phyloP scores from a whole-genome alignment of 2,797 vertebrate genomes.

The Brachyalestes nurse region DNA sequence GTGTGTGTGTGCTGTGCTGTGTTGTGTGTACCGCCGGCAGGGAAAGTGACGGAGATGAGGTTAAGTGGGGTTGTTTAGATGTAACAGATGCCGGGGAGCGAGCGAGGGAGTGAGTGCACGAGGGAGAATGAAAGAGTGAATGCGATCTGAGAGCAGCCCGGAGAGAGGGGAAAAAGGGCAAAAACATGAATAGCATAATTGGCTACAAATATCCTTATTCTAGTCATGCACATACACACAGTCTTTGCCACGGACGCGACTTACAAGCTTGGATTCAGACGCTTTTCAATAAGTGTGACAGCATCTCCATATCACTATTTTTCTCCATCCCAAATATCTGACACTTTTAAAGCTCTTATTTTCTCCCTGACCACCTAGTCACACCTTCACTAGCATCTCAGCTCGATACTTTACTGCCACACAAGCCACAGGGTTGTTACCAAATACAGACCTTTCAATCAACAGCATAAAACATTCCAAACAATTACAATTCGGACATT shows the following conservation, averaged over 20 bases:
- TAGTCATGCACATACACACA: neutral
- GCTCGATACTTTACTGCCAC: neutral
- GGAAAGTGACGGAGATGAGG: conserved; percentile 70
- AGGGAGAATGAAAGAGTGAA: conserved; percentile 50
- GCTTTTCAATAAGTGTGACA: conserved; percentile 5
- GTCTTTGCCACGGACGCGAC: neutral
- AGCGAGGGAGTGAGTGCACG: conserved; percentile 67
- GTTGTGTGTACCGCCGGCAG: conserved; percentile 28
- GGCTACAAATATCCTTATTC: conserved; percentile 43
- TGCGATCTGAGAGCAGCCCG: conserved; percentile 45
- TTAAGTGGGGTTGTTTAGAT: conserved; percentile 83
- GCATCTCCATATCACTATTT: conserved; percentile 28
- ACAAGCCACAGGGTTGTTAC: neutral
- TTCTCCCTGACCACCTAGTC: neutral
- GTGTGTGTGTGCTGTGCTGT: conserved; percentile 11
- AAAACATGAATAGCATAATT: conserved; percentile 58
- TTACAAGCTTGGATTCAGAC: neutral
- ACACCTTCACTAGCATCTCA: neutral
- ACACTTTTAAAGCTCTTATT: neutral
- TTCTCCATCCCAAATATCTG: neutral
- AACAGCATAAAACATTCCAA: no score
- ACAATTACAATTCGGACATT: no score
- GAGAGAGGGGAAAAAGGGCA: conserved; percentile 38
- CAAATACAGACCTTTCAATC: neutral
- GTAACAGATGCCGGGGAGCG: conserved; percentile 74